These are phyloP conservation scores for Drosophila melanica DNA, from an alignment of 1,140 invertebrate genomes.

Conservation along the genomic window DNA sequence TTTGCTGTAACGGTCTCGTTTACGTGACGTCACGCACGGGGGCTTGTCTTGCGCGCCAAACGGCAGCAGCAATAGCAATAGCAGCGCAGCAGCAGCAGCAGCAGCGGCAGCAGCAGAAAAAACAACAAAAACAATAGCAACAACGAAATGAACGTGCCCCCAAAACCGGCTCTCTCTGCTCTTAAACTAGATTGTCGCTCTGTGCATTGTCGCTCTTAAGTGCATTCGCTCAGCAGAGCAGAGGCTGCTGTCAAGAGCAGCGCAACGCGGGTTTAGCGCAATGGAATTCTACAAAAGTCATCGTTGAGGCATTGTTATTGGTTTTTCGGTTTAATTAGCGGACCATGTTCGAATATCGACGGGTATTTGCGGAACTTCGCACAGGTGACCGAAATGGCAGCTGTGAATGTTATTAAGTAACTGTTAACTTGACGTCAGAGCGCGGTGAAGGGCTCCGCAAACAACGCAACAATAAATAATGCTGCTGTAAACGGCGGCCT, in stretches of 20 bases:
- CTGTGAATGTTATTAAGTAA: conserved; percentile 58
- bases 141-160: conserved; percentile 64
- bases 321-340: conserved; percentile 3
- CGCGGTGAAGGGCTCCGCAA: conserved; percentile 6
- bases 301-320: neutral
- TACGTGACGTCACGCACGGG: conserved; percentile 79
- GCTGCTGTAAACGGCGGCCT: neutral
- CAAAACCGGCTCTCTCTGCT: conserved; percentile 61
- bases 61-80: conserved; percentile 6
- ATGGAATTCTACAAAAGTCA: conserved; percentile 32
- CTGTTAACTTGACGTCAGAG: conserved; percentile 48
- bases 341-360: conserved; percentile 4
- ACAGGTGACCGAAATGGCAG: conserved; percentile 64
- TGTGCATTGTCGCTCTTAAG: conserved; percentile 20
- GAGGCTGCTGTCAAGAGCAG: conserved; percentile 8
- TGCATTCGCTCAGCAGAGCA: conserved; percentile 25
- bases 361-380: conserved; percentile 53
- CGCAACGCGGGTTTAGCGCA: neutral
- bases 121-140: conserved; percentile 31
- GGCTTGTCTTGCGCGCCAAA: conserved; percentile 54
- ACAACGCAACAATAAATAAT: conserved; percentile 47
- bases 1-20: conserved; percentile 61
- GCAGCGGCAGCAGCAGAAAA: conserved; percentile 7
- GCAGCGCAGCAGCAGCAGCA: conserved; percentile 39
- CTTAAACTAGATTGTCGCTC: conserved; percentile 15